These are phyloP conservation scores for Caenorhabditis sp. DNA, from an alignment of 2,888 invertebrate genomes.

Conservation along the genomic window DNA sequence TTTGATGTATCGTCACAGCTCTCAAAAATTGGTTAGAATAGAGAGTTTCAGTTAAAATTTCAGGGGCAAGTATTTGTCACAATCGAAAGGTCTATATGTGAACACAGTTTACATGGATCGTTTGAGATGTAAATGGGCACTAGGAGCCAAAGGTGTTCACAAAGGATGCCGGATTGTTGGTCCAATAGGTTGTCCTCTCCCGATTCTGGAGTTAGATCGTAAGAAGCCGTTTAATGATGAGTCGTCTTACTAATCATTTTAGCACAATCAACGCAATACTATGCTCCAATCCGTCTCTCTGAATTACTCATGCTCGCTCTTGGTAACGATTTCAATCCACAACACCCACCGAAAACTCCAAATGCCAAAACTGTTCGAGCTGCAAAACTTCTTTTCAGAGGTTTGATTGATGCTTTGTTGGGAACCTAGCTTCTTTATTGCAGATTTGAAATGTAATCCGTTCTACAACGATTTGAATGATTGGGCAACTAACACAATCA, in stretches of 20 bases:
- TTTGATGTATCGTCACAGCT: too few relatives aligned
- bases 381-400: slow-evolving; percentile 22
- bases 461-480: slow-evolving; percentile 20
- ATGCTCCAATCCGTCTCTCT: slow-evolving; percentile 15
- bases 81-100: slow-evolving; percentile 35
- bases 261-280: slow-evolving; percentile 41
- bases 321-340: slow-evolving; percentile 8
- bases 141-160: slow-evolving; percentile 32
- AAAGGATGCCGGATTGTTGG: slow-evolving; percentile 39
- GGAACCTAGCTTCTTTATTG: background rate
- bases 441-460: slow-evolving; percentile 37
- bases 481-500: slow-evolving; percentile 32
- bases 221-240: too few relatives aligned
- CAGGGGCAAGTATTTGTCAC: slow-evolving; percentile 36
- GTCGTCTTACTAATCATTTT: background rate
- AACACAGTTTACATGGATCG: slow-evolving; percentile 19
- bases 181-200: slow-evolving; percentile 9
- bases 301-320: slow-evolving; percentile 17
- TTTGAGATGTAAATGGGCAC: slow-evolving; percentile 23
- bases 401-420: background rate
- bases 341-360: slow-evolving; percentile 4
- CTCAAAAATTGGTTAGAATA: too few relatives aligned
- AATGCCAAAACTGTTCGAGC: slow-evolving; percentile 12
- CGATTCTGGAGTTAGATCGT: slow-evolving; percentile 40
- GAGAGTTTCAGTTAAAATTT: background rate